Conservation (phyloP, 2,888 invertebrate species). For the Dynastes grantii region DNA sequence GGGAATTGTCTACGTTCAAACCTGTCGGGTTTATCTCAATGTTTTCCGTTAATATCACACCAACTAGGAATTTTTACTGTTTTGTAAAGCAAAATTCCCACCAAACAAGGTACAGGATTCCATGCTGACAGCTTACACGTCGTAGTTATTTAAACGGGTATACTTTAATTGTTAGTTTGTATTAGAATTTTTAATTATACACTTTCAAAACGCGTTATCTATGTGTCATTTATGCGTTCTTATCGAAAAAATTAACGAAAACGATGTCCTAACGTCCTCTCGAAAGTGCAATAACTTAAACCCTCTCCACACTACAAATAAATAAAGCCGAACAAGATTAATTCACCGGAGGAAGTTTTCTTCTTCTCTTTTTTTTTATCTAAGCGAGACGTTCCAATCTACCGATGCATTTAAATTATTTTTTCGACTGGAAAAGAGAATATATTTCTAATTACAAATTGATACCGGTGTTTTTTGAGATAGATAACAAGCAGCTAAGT, state of each 20-base stretch:
- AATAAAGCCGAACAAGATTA: constrained; percentile 43
- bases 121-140: constrained; percentile 29
- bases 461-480: constrained; percentile 48
- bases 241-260: constrained; percentile 43
- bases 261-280: constrained; percentile 31
- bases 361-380: constrained; percentile 29
- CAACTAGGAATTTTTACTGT: constrained; percentile 24
- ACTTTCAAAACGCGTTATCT: constrained; percentile 34
- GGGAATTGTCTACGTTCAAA: background rate
- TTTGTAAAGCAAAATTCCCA: constrained; percentile 45
- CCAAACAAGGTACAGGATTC: constrained; percentile 33
- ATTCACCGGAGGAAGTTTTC: constrained; percentile 34
- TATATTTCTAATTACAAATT: constrained; percentile 51
- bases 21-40: constrained; percentile 6
- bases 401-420: constrained; percentile 46
- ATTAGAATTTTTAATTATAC: constrained; percentile 45
- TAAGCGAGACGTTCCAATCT: constrained; percentile 36
- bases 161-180: constrained; percentile 38
- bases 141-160: constrained; percentile 40
- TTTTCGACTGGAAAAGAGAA: constrained; percentile 37
- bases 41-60: constrained; percentile 13
- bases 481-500: constrained; percentile 48
- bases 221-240: constrained; percentile 35
- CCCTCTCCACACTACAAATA: constrained; percentile 35
- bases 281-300: constrained; percentile 46